Evolutionary conservation across 2,888 invertebrate species (phyloP).

Genomic region (Dichetophora obliterata): DNA sequence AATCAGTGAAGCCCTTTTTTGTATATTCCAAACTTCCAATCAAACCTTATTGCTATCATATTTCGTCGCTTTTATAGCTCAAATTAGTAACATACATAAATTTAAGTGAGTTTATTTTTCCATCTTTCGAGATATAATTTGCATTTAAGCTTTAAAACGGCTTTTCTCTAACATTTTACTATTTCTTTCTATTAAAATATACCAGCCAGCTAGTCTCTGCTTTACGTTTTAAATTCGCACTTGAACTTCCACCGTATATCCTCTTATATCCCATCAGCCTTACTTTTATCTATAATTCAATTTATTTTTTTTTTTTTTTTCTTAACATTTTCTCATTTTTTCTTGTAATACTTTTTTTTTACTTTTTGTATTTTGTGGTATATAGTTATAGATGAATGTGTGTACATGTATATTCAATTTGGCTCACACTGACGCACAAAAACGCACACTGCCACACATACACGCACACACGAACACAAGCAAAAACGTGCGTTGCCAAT

Average conservation of each 20-base stretch:
- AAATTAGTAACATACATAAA: too few relatives aligned
- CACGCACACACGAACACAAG: conserved; percentile 21
- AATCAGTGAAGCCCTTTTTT: too few relatives aligned
- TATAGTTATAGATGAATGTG: not conserved
- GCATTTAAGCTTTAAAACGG: too few relatives aligned
- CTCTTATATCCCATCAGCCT: too few relatives aligned
- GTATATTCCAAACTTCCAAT: not conserved
- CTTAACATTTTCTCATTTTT: not conserved
- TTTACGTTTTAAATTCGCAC: not conserved
- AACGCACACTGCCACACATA: conserved; percentile 6
- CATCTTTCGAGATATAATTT: too few relatives aligned
- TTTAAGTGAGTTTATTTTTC: too few relatives aligned
- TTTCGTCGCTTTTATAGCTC: too few relatives aligned
- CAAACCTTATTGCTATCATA: not conserved
- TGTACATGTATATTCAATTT: not conserved
- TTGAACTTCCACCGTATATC: not conserved
- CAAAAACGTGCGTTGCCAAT: conserved; percentile 26
- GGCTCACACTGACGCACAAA: not conserved
- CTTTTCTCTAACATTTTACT: not conserved
- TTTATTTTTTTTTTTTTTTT: conserved; percentile 4
- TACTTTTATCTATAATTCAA: not conserved
- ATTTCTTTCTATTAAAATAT: not conserved
- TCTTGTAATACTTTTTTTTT: not conserved
- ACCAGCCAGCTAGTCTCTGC: not conserved
- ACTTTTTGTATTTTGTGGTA: not conserved